Conservation (phyloP, 2,113 vertebrate species). For the Suricata suricatta region DNA sequence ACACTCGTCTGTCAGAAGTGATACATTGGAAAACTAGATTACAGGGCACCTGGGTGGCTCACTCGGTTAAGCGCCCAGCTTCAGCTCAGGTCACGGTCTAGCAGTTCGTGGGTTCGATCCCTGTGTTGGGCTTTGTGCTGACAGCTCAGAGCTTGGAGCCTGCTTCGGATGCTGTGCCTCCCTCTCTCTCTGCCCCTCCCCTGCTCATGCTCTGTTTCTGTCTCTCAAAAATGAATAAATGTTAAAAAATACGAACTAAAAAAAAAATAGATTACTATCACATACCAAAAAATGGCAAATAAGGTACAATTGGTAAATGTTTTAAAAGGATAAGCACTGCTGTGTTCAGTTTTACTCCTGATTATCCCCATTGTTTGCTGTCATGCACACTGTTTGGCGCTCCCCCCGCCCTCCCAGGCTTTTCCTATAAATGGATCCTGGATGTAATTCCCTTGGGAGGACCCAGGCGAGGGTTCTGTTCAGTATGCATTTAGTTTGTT, state of each 20-base stretch:
- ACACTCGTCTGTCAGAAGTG: neutral
- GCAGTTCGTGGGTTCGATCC: too few relatives aligned
- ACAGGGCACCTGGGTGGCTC: too few relatives aligned
- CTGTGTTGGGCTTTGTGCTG: too few relatives aligned
- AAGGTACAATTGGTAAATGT: neutral
- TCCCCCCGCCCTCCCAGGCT: fast-evolving
- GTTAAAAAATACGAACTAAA: too few relatives aligned
- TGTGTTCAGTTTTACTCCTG: neutral
- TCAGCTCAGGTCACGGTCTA: too few relatives aligned
- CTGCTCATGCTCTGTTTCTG: too few relatives aligned
- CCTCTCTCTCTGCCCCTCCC: too few relatives aligned
- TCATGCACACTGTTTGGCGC: too few relatives aligned
- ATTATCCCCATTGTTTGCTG: neutral
- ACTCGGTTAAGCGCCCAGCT: too few relatives aligned
- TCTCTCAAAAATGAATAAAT: too few relatives aligned
- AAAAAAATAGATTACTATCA: neutral
- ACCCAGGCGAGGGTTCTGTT: neutral
- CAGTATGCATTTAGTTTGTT: neutral
- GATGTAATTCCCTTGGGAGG: neutral
- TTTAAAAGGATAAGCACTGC: neutral
- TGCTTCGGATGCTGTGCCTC: too few relatives aligned
- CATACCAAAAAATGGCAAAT: neutral
- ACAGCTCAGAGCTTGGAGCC: too few relatives aligned
- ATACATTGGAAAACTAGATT: neutral
- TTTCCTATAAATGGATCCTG: neutral